These are phyloP conservation scores for Eustalomyia histrio DNA, from an alignment of 2,888 invertebrate genomes.

Conservation along the genomic window DNA sequence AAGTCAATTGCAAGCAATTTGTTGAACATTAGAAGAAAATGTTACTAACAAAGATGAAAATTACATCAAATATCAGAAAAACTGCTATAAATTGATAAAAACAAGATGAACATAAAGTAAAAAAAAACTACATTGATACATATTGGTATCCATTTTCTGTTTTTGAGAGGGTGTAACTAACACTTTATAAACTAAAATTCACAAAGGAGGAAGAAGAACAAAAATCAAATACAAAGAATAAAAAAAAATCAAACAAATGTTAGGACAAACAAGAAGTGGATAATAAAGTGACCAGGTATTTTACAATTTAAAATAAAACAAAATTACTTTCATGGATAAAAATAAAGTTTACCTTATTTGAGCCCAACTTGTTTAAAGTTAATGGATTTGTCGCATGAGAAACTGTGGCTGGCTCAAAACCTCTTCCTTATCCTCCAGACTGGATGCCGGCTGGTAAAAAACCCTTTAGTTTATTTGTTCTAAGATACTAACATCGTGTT, in stretches of 20 bases:
- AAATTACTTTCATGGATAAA: too few species aligned
- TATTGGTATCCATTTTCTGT: background rate
- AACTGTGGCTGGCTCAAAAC: too few species aligned
- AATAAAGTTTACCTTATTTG: too few species aligned
- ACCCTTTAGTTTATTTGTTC: too few species aligned
- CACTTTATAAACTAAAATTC: constrained; percentile 18
- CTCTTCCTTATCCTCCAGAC: too few species aligned
- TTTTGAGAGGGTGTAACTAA: constrained; percentile 17
- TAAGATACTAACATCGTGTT: too few species aligned
- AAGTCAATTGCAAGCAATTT: constrained; percentile 76
- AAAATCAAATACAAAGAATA: background rate
- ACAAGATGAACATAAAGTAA: constrained; percentile 9
- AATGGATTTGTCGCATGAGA: too few species aligned
- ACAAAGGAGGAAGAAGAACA: background rate
- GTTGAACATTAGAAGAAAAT: constrained; percentile 67
- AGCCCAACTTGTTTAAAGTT: too few species aligned
- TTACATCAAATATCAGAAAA: constrained; percentile 1
- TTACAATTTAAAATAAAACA: too few species aligned
- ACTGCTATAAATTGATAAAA: constrained; percentile 21
- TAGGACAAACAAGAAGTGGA: background rate
- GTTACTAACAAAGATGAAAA: constrained; percentile 14
- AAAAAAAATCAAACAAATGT: constrained; percentile 1
- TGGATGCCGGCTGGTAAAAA: too few species aligned
- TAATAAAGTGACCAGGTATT: background rate
- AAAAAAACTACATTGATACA: background rate